Evolutionary conservation across 2,113 vertebrate genomes (phyloP).

Genomic region (Ptychochromis oligacanthus): DNA sequence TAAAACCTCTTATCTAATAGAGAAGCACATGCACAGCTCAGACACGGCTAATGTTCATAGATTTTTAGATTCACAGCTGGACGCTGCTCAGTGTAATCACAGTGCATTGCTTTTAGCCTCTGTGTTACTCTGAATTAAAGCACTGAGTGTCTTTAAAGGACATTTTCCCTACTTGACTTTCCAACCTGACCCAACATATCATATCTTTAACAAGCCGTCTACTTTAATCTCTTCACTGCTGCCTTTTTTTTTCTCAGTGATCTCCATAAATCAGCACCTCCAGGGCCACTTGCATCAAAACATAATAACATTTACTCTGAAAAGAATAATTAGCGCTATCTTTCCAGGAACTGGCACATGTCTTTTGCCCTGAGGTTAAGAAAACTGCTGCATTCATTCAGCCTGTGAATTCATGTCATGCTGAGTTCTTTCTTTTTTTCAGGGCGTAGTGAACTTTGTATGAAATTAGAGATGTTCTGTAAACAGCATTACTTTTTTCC

Average conservation of each 20-base stretch:
- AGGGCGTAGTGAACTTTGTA: conserved; percentile 10
- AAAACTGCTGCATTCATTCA: conserved; percentile 16
- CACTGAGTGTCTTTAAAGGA: neutral
- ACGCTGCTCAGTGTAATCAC: neutral
- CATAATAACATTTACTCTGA: conserved; percentile 46
- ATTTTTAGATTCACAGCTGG: conserved; percentile 6
- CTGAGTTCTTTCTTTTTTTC: neutral
- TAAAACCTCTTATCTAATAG: neutral
- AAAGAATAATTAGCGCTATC: conserved; percentile 33
- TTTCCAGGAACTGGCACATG: conserved; percentile 8
- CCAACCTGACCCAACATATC: neutral
- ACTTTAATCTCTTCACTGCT: neutral
- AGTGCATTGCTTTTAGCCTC: neutral
- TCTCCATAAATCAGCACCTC: conserved; percentile 24
- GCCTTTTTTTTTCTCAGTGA: neutral
- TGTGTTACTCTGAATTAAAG: neutral
- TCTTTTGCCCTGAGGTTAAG: conserved; percentile 12
- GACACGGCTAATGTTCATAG: neutral
- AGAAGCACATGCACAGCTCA: neutral
- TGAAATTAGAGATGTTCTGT: conserved; percentile 11
- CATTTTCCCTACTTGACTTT: neutral
- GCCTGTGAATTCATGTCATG: neutral
- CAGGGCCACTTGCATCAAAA: conserved; percentile 35
- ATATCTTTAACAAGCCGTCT: neutral
- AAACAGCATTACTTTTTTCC: conserved; percentile 14